Base-by-base conservation (phyloP, 2,113 vertebrate genomes). In the Hyla sarda region DNA sequence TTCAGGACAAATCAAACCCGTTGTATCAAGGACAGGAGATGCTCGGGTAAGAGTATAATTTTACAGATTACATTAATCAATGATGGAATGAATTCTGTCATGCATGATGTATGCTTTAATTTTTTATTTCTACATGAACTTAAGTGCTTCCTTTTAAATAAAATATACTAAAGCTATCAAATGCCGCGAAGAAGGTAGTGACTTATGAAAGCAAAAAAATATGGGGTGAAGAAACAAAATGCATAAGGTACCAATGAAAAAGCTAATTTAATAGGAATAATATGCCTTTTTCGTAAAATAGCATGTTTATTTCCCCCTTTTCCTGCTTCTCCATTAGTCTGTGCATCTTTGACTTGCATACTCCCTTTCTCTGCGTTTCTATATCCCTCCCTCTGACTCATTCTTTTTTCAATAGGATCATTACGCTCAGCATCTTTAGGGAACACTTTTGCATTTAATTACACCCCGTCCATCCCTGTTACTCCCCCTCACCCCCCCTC, bases 381-480 rank as follows among this genome's bases (percentile, higher is more conserved):
- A 14, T 67, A 25, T 19, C 79, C 28, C 60, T 82, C 45, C 50
- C 69, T 72, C 65, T 74, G 67, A 58, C 69, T 83, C 82, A 73
- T 37, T 73, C 21, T 28, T 48, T 83, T 56, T 83, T 83, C 82
- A 73, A 73, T 83, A 83, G 82, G 67, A 83, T 83, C 67, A 83
- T 83, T 83, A 83, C 69, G 45, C 62, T 74, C 82, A 74, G 69
- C 82, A 83, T 83, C 82, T 83, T 83, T 83, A 73, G 82, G 69
- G 82, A 73, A 67, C 69, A 74, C 82, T 83, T 83, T 73, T 83
- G 82, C 69, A 83, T 83, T 83, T 83, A 83, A 83, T 83, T 83
- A 74, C 82, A 83, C 69, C 82, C 67, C 82, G 50, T 83, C 50
- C 50, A 52, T 83, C 50, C 47, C 67, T 9, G 23, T 58, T 71